phyloP scores from a whole-genome alignment of 2,113 vertebrate genomes.

The Brevimyrus niger region DNA sequence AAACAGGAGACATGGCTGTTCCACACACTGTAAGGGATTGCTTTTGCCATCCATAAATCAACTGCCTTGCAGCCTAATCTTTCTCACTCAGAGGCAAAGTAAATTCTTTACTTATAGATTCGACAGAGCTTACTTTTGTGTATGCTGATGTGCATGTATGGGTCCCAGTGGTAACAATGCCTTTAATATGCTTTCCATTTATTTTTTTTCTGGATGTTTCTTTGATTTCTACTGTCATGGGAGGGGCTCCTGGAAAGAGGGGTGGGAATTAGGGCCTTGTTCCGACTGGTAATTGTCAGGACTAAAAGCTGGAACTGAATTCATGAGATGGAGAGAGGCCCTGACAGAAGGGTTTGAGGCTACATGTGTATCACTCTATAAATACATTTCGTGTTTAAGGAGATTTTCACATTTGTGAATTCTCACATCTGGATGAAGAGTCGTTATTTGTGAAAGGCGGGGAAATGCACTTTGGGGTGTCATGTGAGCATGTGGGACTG shows the following conservation, averaged over 20 bases:
- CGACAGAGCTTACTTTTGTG: slow-evolving; percentile 41
- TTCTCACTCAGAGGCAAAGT: slow-evolving; percentile 75
- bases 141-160: slow-evolving; percentile 49
- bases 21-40: slow-evolving; percentile 75
- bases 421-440: not conserved
- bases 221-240: slow-evolving; percentile 23
- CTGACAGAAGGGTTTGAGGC: not conserved
- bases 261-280: not conserved
- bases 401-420: not conserved
- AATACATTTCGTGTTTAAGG: not conserved
- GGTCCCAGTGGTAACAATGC: slow-evolving; percentile 56
- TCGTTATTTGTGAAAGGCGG: not conserved
- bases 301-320: not conserved
- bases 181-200: slow-evolving; percentile 64
- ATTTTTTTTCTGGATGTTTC: slow-evolving; percentile 59
- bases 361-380: not conserved
- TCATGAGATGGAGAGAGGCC: not conserved
- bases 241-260: slow-evolving; percentile 5
- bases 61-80: slow-evolving; percentile 77
- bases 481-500: not conserved
- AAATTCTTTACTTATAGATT: slow-evolving; percentile 63
- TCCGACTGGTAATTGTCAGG: not conserved
- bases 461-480: not conserved
- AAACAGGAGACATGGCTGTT: slow-evolving; percentile 67
- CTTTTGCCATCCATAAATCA: slow-evolving; percentile 90